phyloP scores from a whole-genome alignment of 2,797 vertebrate genomes.

The Tolypeutes matacus region DNA sequence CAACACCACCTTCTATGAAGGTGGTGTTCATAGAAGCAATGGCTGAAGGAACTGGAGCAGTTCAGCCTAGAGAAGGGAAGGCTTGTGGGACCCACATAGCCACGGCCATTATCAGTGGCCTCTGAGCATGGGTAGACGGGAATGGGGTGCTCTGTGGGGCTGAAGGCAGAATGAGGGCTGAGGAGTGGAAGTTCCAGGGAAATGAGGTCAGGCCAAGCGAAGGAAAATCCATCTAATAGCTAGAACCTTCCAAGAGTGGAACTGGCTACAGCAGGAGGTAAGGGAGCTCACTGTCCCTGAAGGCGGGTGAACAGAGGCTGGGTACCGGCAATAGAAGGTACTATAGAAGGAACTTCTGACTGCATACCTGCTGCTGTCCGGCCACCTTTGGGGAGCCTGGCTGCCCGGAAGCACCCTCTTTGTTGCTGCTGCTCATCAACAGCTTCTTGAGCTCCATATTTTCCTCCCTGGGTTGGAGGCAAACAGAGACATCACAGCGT shows the following conservation, averaged over 20 bases:
- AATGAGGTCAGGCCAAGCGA: background rate
- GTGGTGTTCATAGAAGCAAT: too few species aligned
- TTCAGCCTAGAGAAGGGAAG: background rate
- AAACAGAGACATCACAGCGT: constrained; percentile 56
- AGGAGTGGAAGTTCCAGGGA: background rate
- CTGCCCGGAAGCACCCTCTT: constrained; percentile 83
- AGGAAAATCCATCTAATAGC: background rate
- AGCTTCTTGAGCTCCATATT: constrained; percentile 96
- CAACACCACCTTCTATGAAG: background rate
- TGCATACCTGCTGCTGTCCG: constrained; percentile 90
- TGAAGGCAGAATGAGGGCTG: background rate
- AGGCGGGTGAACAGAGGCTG: background rate
- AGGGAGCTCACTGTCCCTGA: background rate
- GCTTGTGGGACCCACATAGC: background rate
- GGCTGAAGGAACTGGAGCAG: background rate
- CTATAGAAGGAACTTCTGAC: background rate
- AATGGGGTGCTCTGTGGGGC: background rate
- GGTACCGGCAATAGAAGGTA: background rate
- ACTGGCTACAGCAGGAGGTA: background rate
- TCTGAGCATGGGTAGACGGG: background rate
- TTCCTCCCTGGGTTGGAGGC: constrained; percentile 91
- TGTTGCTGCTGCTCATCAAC: constrained; percentile 87
- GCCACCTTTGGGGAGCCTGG: constrained; percentile 86
- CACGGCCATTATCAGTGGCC: accelerated
- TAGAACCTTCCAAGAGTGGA: background rate